Evolutionary conservation across 2,797 vertebrate species (phyloP).

Genomic region (Podarcis siculus): DNA sequence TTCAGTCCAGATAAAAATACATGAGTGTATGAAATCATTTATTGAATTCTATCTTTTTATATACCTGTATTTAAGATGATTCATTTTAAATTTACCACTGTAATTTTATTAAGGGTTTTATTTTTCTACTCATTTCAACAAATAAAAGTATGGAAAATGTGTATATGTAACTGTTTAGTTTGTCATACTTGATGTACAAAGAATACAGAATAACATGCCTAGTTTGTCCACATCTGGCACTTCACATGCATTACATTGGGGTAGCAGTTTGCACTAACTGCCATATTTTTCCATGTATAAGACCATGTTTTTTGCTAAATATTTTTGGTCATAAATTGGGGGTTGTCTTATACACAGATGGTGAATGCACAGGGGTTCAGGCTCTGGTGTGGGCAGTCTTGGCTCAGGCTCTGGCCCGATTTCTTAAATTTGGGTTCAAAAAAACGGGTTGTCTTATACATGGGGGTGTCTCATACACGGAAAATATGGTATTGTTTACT

Average conservation of each 20-base stretch:
- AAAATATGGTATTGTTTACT: too few relatives aligned
- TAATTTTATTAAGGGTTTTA: constrained; percentile 54
- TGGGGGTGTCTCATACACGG: too few relatives aligned
- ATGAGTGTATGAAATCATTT: constrained; percentile 13
- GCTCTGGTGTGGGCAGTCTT: too few relatives aligned
- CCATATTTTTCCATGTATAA: too few relatives aligned
- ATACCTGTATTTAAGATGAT: not conserved
- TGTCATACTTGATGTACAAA: not conserved
- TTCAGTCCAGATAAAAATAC: constrained; percentile 22
- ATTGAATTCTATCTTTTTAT: constrained; percentile 13
- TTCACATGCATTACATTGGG: not conserved
- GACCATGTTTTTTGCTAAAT: too few relatives aligned
- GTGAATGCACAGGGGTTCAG: too few relatives aligned
- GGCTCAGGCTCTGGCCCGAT: too few relatives aligned
- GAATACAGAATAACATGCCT: not conserved
- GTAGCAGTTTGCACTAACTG: not conserved
- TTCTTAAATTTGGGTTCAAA: too few relatives aligned
- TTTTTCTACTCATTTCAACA: constrained; percentile 63
- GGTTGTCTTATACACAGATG: too few relatives aligned
- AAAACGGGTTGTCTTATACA: too few relatives aligned
- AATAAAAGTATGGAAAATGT: constrained; percentile 31
- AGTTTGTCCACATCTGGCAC: not conserved
- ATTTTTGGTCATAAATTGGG: too few relatives aligned
- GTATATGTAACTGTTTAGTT: constrained; percentile 10
- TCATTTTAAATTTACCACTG: constrained; percentile 12